Conservation (phyloP, 1,140 invertebrate species). For the Sminthurinus signatus region DNA sequence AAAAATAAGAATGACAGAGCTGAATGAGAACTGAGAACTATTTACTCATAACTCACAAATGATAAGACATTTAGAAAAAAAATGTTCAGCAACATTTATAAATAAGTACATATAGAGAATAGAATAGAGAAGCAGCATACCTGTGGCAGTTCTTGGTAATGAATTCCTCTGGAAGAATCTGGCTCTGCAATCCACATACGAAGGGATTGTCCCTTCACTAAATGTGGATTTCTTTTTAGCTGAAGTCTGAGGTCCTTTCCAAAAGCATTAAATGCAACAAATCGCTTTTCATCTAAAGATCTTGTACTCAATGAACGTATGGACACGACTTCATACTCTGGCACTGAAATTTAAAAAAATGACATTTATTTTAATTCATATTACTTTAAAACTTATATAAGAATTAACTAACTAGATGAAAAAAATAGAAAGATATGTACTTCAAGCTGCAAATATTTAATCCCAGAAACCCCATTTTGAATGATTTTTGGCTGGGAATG, state of each 20-base stretch:
- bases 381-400: no score
- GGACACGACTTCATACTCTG: constrained; percentile 59
- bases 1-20: no score
- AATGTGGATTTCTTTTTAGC: constrained; percentile 62
- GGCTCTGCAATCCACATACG: constrained; percentile 67
- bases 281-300: constrained; percentile 53
- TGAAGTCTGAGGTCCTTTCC: constrained; percentile 54
- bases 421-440: no score
- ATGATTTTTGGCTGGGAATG: no score
- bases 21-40: no score
- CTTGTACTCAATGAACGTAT: constrained; percentile 47
- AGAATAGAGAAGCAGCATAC: no score
- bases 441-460: no score
- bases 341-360: constrained; percentile 49
- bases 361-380: no score
- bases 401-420: no score
- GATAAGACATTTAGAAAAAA: constrained; percentile 2
- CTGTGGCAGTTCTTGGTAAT: constrained; percentile 63
- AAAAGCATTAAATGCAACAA: constrained; percentile 67
- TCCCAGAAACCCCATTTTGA: no score
- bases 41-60: no score
- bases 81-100: neutral
- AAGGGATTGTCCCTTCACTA: constrained; percentile 63
- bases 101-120: neutral
- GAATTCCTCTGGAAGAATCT: constrained; percentile 63